A percentile compares a stretch with the other conserved stretches of the same genome.
phyloP scores from a whole-genome alignment of 2,888 invertebrate genomes.

The Apodemia zela region DNA sequence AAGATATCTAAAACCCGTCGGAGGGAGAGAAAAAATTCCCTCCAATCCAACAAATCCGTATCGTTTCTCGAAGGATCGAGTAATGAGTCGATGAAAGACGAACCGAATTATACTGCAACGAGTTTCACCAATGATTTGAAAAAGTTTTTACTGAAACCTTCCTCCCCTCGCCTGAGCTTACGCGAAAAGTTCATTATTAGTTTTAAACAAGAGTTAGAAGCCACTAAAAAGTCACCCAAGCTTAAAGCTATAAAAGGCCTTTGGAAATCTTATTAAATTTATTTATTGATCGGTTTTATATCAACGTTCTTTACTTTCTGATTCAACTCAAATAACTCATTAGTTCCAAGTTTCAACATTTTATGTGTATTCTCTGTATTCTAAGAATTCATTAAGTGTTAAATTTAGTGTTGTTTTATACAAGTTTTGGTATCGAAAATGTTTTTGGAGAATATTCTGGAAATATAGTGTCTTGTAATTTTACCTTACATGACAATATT shows the following conservation, averaged over 20 bases:
- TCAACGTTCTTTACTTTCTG: not conserved
- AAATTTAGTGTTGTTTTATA: not conserved
- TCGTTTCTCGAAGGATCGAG: constrained; percentile 67
- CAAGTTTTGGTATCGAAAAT: not conserved
- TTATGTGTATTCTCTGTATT: not conserved
- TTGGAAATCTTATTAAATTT: constrained; percentile 70
- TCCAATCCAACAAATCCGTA: constrained; percentile 72
- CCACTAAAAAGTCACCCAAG: constrained; percentile 69
- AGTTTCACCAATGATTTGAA: constrained; percentile 76
- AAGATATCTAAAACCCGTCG: constrained; percentile 42
- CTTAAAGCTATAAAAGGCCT: constrained; percentile 72
- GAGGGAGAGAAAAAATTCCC: constrained; percentile 62
- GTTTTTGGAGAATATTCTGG: not conserved
- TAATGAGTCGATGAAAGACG: constrained; percentile 61
- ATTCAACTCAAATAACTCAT: not conserved
- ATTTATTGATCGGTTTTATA: constrained; percentile 3
- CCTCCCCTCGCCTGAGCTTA: constrained; percentile 64
- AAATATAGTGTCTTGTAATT: not conserved
- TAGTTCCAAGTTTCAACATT: not conserved
- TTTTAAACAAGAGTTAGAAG: constrained; percentile 71
- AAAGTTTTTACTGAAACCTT: constrained; percentile 66
- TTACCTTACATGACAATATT: not conserved
- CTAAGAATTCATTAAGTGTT: not conserved
- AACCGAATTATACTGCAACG: constrained; percentile 73
- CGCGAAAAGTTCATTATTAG: constrained; percentile 72